phyloP scores from a whole-genome alignment of 2,797 vertebrate species.

The Hapalemur alaotrensis region DNA sequence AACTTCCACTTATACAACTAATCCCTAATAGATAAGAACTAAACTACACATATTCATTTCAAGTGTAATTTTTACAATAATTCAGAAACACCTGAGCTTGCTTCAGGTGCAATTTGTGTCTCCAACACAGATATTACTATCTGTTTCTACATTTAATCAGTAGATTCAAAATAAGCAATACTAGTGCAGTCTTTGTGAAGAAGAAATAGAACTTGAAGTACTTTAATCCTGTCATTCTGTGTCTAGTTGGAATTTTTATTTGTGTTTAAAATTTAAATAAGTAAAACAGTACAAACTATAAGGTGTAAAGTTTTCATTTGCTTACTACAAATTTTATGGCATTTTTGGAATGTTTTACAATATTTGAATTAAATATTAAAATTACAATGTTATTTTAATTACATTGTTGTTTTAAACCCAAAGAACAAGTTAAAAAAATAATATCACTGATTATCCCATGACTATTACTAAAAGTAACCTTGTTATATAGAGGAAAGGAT shows the following conservation, averaged over 20 bases:
- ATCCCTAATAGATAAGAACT: not conserved
- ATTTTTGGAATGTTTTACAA: not conserved
- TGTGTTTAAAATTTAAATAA: not conserved
- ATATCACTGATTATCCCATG: not conserved
- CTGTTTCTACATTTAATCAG: not conserved
- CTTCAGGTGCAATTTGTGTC: not conserved
- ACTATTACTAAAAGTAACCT: constrained; percentile 3
- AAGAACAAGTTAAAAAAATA: constrained; percentile 4
- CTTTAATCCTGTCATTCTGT: not conserved
- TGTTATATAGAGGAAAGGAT: not conserved
- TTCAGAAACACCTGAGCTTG: not conserved
- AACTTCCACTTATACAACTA: not conserved
- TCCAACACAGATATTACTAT: not conserved
- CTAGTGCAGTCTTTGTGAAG: not conserved
- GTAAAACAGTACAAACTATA: not conserved
- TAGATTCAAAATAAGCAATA: not conserved
- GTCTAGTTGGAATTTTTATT: not conserved
- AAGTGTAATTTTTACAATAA: not conserved
- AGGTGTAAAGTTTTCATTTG: not conserved
- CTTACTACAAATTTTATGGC: not conserved
- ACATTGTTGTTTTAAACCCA: constrained; percentile 15
- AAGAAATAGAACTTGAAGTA: not conserved
- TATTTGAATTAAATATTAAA: not conserved
- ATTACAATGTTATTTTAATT: not conserved
- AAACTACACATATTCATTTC: not conserved